Conservation (phyloP, 2,113 vertebrate genomes). For the Sebastes schlegelii region DNA sequence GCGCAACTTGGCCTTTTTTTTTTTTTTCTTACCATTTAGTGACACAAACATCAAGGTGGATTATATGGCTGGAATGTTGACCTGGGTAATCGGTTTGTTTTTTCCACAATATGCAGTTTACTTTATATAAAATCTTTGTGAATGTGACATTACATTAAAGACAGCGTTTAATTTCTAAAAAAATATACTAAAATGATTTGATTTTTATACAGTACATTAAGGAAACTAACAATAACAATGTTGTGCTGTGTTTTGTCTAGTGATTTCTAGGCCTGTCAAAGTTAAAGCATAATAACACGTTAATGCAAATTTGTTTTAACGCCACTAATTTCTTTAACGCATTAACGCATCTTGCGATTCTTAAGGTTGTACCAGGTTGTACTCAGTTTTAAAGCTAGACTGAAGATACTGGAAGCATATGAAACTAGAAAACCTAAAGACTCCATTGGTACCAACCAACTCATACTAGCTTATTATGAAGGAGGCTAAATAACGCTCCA, state of each 20-base stretch:
- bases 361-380: no score
- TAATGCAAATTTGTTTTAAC: no score
- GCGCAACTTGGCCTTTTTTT: constrained; percentile 32
- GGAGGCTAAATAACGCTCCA: no score
- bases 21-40: constrained; percentile 64
- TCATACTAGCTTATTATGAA: no score
- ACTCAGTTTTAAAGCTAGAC: no score
- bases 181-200: neutral
- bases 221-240: neutral
- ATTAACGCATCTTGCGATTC: no score
- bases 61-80: constrained; percentile 51
- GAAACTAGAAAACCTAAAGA: no score
- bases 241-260: neutral
- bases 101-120: neutral
- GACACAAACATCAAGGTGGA: constrained; percentile 61
- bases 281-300: no score
- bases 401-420: no score
- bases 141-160: neutral
- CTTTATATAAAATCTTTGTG: neutral
- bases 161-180: neutral
- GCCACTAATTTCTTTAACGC: no score
- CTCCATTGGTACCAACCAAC: no score
- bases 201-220: neutral
- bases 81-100: neutral
- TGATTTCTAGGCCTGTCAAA: no score